Conservation (phyloP, 37 sponge, comb jelly and placozoan genomes). For the Cliona cf. orientalis region DNA sequence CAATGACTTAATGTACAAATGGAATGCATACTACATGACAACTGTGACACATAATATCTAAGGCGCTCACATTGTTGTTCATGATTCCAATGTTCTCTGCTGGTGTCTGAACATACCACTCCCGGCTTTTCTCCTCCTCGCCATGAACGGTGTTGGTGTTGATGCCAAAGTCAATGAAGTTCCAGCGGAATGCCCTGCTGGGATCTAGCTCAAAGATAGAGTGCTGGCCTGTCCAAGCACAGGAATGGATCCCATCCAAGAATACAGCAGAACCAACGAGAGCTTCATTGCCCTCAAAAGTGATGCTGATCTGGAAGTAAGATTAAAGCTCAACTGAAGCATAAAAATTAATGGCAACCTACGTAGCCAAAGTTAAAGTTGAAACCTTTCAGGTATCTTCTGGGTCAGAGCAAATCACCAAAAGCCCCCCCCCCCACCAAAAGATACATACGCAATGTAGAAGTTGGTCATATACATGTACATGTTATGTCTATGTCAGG, state of each 20-base stretch:
- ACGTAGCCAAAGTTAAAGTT: background rate
- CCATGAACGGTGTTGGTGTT: background rate
- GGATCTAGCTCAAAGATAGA: background rate
- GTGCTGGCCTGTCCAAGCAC: background rate
- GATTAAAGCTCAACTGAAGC: background rate
- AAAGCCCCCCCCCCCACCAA: no score
- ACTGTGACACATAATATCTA: no score
- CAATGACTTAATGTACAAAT: background rate
- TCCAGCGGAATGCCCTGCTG: background rate
- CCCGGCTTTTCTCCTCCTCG: background rate
- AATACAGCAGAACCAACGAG: background rate
- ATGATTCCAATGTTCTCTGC: background rate
- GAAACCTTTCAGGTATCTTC: background rate
- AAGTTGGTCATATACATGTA: no score
- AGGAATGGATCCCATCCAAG: background rate
- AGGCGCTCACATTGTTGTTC: background rate
- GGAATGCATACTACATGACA: no score
- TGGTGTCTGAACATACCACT: constrained; percentile 8
- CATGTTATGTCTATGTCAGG: background rate
- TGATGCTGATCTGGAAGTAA: background rate
- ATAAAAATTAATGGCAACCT: background rate
- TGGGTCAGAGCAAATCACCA: no score
- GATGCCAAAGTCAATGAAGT: background rate
- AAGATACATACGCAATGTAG: no score
- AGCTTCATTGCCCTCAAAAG: background rate